Conservation (phyloP, 2,113 vertebrate species). For the Pseudorhombus dupliciocellatus region DNA sequence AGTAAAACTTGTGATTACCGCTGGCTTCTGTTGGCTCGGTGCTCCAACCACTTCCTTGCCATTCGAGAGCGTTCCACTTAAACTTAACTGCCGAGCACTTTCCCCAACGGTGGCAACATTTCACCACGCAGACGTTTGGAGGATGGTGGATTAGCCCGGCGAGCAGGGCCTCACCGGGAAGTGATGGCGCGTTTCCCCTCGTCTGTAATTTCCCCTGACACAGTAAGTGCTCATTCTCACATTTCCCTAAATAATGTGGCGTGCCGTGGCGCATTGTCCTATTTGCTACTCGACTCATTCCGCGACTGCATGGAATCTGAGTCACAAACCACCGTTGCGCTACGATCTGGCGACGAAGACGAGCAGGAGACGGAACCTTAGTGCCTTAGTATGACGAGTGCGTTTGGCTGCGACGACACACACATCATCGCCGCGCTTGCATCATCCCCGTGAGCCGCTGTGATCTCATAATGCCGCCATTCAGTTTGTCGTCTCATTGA, state of each 20-base stretch:
- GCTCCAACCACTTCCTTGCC: constrained; percentile 29
- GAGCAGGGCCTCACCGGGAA: constrained; percentile 32
- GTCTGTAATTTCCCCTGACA: constrained; percentile 61
- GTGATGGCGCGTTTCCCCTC: constrained; percentile 47
- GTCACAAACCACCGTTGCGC: neutral
- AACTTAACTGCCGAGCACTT: constrained; percentile 41
- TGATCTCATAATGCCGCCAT: constrained; percentile 72
- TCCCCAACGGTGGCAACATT: constrained; percentile 28
- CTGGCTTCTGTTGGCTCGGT: constrained; percentile 22
- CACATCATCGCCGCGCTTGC: constrained; percentile 16
- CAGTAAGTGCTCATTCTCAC: constrained; percentile 56
- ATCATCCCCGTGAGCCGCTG: constrained; percentile 46
- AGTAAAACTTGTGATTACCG: constrained; percentile 34
- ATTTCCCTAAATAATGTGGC: constrained; percentile 62
- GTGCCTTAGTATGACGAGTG: constrained; percentile 33
- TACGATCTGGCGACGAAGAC: constrained; percentile 19
- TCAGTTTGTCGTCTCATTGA: constrained; percentile 57
- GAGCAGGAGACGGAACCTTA: constrained; percentile 4
- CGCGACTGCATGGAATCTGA: neutral
- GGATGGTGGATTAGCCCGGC: constrained; percentile 45
- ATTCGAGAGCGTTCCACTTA: constrained; percentile 48
- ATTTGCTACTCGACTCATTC: constrained; percentile 31
- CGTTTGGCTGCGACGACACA: constrained; percentile 15
- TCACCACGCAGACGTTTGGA: constrained; percentile 25
- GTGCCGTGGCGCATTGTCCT: constrained; percentile 42